Percentiles rank a stretch among this genome's conserved stretches.
Conservation (phyloP, 2,888 invertebrate genomes). For the Sphaeridia pumilis region DNA sequence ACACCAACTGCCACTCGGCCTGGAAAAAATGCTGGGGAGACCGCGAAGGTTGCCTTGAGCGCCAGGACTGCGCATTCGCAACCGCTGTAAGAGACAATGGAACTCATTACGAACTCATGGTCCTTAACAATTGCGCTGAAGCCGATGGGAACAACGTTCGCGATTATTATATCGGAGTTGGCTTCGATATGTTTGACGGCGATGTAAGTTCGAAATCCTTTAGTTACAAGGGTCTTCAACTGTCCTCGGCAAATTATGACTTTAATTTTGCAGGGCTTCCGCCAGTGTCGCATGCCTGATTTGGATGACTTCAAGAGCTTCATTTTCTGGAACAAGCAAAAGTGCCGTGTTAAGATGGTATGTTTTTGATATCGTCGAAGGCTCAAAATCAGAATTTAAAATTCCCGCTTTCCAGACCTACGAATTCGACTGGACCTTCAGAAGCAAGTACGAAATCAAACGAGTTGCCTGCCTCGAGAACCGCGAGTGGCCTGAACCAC, state of each 20-base stretch:
- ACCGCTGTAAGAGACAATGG: not conserved
- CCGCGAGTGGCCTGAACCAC: not conserved
- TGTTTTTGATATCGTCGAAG: too few relatives aligned
- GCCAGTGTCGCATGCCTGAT: too few relatives aligned
- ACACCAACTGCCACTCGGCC: not conserved
- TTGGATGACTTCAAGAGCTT: not conserved
- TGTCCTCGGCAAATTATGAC: too few relatives aligned
- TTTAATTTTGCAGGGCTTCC: too few relatives aligned
- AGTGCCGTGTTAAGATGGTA: not conserved
- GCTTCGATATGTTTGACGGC: not conserved
- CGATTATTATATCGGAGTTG: not conserved
- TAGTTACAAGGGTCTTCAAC: not conserved
- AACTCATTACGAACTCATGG: not conserved
- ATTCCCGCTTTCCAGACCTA: not conserved
- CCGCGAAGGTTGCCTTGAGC: not conserved
- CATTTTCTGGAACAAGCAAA: not conserved
- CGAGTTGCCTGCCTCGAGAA: too few relatives aligned
- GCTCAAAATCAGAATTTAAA: not conserved
- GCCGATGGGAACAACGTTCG: not conserved
- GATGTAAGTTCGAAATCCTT: not conserved
- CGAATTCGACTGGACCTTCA: not conserved
- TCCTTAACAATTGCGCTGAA: not conserved
- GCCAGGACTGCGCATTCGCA: not conserved
- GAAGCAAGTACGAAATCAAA: not conserved
- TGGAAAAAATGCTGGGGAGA: not conserved